Evolutionary conservation across 2,888 invertebrate genomes (phyloP).

Genomic region (Minunthozetes semirufus): DNA sequence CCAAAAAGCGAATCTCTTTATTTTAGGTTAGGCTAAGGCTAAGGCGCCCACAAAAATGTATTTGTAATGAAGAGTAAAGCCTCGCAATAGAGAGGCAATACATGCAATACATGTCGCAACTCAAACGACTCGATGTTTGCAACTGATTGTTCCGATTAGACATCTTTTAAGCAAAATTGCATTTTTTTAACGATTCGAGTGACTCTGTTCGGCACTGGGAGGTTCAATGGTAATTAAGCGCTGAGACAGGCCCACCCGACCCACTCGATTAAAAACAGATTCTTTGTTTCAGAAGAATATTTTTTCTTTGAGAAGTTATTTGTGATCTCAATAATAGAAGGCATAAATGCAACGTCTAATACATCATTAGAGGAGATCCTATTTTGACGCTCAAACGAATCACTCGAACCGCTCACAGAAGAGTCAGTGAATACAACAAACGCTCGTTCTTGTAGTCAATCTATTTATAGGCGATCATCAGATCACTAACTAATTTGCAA

Average conservation of each 20-base stretch:
- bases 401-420: background rate
- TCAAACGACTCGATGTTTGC: background rate
- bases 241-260: conserved; percentile 13
- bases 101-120: conserved; percentile 16
- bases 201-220: conserved; percentile 14
- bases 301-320: background rate
- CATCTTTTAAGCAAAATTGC: background rate
- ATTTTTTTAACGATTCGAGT: background rate
- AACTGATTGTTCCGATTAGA: conserved; percentile 32
- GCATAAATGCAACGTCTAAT: conserved; percentile 23
- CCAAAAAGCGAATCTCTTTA: conserved; percentile 28
- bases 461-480: conserved; percentile 25
- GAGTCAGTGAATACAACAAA: background rate
- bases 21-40: background rate
- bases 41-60: conserved; percentile 28
- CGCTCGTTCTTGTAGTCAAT: conserved; percentile 14
- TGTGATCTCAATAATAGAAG: conserved; percentile 9
- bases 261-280: conserved; percentile 24
- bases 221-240: conserved; percentile 31
- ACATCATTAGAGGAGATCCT: conserved; percentile 19
- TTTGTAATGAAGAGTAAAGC: conserved; percentile 4
- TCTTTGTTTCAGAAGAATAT: conserved; percentile 14
- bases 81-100: background rate
- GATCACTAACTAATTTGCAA: conserved; percentile 29
- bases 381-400: conserved; percentile 2